Conservation (phyloP, 2,888 invertebrate genomes). For the Orgyia antiqua region DNA sequence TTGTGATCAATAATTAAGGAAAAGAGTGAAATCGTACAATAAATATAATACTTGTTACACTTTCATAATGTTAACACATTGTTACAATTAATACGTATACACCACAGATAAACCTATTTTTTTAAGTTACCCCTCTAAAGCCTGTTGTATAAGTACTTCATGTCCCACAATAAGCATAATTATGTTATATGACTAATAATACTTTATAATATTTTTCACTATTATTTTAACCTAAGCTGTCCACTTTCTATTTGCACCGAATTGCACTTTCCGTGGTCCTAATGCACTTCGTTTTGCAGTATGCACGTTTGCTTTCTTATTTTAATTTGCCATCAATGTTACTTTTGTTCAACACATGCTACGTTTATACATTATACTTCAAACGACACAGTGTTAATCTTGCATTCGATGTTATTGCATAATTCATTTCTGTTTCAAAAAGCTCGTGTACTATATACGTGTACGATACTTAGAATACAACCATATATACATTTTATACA, state of each 20-base stretch:
- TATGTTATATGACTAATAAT: constrained; percentile 20
- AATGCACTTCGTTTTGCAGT: constrained; percentile 54
- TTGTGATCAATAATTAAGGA: constrained; percentile 63
- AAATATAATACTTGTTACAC: constrained; percentile 66
- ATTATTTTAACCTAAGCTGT: constrained; percentile 30
- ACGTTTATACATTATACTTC: constrained; percentile 54
- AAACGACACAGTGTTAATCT: constrained; percentile 55
- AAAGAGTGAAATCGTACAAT: constrained; percentile 72
- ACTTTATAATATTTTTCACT: constrained; percentile 25
- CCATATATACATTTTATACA: constrained; percentile 30
- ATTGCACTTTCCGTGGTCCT: constrained; percentile 60
- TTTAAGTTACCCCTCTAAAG: constrained; percentile 59
- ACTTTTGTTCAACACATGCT: constrained; percentile 45
- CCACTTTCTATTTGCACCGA: constrained; percentile 33
- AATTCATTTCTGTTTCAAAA: constrained; percentile 43
- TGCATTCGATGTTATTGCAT: constrained; percentile 62
- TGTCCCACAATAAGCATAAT: constrained; percentile 26
- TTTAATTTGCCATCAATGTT: constrained; percentile 45
- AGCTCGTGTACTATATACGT: constrained; percentile 47
- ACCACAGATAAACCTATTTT: constrained; percentile 58
- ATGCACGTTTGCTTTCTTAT: constrained; percentile 60
- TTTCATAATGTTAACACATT: constrained; percentile 66
- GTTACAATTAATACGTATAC: constrained; percentile 63
- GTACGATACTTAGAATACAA: constrained; percentile 32
- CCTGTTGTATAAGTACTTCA: constrained; percentile 40